Conservation (phyloP, 2,888 invertebrate genomes). For the Quadroppia sp. region DNA sequence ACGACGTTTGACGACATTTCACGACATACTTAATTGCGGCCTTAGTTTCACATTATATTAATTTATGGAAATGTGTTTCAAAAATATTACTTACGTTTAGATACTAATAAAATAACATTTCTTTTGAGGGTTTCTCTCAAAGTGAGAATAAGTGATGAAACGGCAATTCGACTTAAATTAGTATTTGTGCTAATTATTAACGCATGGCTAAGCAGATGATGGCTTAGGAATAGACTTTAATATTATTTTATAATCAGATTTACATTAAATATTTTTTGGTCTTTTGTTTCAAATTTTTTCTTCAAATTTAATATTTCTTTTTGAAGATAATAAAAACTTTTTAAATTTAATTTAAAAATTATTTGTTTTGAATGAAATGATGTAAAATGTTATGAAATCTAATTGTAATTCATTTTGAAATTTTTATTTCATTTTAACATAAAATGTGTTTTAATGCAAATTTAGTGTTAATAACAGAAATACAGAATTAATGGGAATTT, state of each 20-base stretch:
- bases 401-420: too few relatives aligned
- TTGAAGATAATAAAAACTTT: too few relatives aligned
- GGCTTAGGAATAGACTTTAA: background rate
- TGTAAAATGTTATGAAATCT: too few relatives aligned
- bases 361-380: background rate
- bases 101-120: background rate
- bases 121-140: background rate
- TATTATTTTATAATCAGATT: background rate
- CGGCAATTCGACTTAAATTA: background rate
- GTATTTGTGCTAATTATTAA: constrained; percentile 28
- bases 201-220: constrained; percentile 27
- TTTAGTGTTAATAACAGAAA: too few relatives aligned
- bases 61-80: constrained; percentile 25
- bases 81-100: background rate
- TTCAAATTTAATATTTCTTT: background rate
- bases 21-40: constrained; percentile 30
- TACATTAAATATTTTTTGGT: background rate
- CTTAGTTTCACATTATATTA: constrained; percentile 23
- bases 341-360: background rate
- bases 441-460: too few relatives aligned
- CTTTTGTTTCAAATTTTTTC: too few relatives aligned
- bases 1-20: too few relatives aligned
- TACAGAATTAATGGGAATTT: too few relatives aligned
- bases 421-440: too few relatives aligned
- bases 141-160: constrained; percentile 7